Conservation (phyloP, 2,113 vertebrate genomes). For the Sylvia atricapilla region DNA sequence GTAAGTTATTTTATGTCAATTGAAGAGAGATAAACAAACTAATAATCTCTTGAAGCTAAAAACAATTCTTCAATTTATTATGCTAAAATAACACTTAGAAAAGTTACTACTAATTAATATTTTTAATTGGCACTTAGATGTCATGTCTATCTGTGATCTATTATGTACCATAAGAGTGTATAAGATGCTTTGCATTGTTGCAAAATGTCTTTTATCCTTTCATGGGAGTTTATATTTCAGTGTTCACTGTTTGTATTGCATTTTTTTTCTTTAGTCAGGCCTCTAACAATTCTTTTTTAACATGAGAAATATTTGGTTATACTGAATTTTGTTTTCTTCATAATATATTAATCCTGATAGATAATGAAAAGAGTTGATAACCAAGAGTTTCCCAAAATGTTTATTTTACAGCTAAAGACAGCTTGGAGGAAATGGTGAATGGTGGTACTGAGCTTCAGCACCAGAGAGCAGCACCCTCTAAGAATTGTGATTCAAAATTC, state of each 20-base stretch:
- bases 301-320: background rate
- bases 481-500: background rate
- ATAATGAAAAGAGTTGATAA: background rate
- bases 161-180: background rate
- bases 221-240: background rate
- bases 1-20: background rate
- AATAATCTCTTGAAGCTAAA: background rate
- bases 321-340: background rate
- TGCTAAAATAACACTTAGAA: background rate
- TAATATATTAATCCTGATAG: background rate
- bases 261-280: background rate
- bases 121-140: background rate
- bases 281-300: background rate
- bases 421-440: background rate
- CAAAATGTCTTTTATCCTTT: background rate
- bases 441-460: slow-evolving; percentile 54
- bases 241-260: background rate
- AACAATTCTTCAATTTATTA: background rate
- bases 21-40: background rate
- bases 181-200: background rate
- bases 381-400: background rate
- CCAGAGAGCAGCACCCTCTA: slow-evolving; percentile 64
- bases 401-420: background rate
- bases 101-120: background rate
- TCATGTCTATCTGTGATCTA: background rate